phyloP scores from a whole-genome alignment of 2,888 invertebrate genomes.

The Agriotes lineatus region DNA sequence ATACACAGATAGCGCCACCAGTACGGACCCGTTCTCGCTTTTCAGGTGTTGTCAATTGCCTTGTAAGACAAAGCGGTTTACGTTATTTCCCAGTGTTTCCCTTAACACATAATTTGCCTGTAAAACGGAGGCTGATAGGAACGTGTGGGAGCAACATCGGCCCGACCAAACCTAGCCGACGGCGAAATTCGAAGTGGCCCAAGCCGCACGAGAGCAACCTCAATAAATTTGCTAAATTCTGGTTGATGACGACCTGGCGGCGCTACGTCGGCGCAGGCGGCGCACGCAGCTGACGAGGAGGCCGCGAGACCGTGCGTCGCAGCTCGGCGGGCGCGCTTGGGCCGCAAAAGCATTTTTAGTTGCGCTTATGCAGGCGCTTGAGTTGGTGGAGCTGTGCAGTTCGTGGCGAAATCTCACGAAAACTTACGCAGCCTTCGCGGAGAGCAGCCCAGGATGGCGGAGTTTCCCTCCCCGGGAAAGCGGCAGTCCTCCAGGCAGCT shows the following conservation, averaged over 20 bases:
- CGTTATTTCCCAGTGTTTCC: background rate
- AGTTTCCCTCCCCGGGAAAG: slow-evolving; percentile 72
- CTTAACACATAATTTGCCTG: background rate
- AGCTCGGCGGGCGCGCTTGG: background rate
- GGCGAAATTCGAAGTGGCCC: too few species aligned
- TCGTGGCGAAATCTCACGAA: slow-evolving; percentile 50
- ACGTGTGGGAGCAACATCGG: too few species aligned
- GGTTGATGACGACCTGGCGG: background rate
- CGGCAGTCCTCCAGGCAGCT: slow-evolving; percentile 73
- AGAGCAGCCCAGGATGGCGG: slow-evolving; percentile 69
- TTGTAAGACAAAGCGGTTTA: background rate
- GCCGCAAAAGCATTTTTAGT: slow-evolving; percentile 56
- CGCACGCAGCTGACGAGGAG: background rate
- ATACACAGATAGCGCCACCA: background rate
- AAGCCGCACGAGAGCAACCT: background rate
- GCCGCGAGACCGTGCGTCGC: slow-evolving; percentile 12
- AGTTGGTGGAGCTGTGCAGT: slow-evolving; percentile 53
- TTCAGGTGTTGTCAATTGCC: background rate
- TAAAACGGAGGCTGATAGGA: too few species aligned
- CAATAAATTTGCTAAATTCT: slow-evolving; percentile 4
- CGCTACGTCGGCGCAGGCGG: background rate
- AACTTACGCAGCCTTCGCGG: slow-evolving; percentile 56
- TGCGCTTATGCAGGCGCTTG: slow-evolving; percentile 60
- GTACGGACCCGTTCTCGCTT: background rate
- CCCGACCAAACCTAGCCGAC: too few species aligned